Evolutionary conservation across 2,888 invertebrate genomes (phyloP), one percentile per base, ranked within the genome.

Genomic region (Tanypteryx hageni): DNA sequence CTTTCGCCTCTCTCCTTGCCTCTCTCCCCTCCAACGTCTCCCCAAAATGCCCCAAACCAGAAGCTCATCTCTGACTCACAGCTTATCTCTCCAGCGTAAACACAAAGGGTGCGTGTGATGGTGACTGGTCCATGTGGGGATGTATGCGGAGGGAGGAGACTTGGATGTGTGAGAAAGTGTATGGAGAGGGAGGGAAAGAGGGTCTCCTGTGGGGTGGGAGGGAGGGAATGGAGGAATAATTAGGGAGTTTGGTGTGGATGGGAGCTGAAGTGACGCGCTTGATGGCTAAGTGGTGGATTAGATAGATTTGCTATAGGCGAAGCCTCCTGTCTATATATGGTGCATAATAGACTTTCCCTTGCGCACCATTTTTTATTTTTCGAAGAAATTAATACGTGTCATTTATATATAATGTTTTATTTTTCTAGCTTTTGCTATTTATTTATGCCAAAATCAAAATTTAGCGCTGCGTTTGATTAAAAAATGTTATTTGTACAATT

Each of bases 51-150:
- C 86, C 86, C 59, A 7, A 64, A 89, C 56, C 18, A 89, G 44
- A 44, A 61, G 89, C 89, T 89, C 89, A 89, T 89, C 89, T 89
- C 64, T 89, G 89, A 89, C 89, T 89, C 89, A 89, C 89, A 44
- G 89, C 89, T 89, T 89, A 89, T 89, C 89, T 89, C 58, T 64
- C 44, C 64, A 61, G 68, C 89, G 64, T 89, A 89, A 89, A 89
- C 64, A 89, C 89, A 89, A 89, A 44, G 64, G 89, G 89, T 68
- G 64, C 61, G 61, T 44, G 56, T 64, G 64, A 89, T 64, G 89
- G 89, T 89, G 64, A 89, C 89, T 89, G 89, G 89, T 89, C 89
- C 89, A 89, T 64, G 89, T n/a, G 83, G 44, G 59, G 56, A 44
- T 18, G 44, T 44, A 57, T 57, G 85, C 44, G 44, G 83, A 44